phyloP scores from a whole-genome alignment of 1,140 invertebrate species.

The Ectropis grisescens region DNA sequence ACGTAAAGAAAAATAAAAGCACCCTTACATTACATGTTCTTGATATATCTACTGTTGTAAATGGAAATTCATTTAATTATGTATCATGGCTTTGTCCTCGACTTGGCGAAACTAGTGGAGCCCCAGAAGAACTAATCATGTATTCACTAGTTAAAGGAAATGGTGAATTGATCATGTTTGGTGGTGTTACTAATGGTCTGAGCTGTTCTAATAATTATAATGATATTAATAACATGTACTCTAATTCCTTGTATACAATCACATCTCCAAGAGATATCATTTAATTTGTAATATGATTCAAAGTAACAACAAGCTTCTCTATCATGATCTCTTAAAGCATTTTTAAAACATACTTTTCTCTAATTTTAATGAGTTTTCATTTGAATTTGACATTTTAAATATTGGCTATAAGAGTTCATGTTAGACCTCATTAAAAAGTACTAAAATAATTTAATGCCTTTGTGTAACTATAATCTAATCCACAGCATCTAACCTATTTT shows the following conservation, averaged over 20 bases:
- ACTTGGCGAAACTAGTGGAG: constrained; percentile 72
- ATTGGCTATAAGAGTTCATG: no score
- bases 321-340: no score
- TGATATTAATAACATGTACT: constrained; percentile 75
- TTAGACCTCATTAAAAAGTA: no score
- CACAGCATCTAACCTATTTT: no score
- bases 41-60: constrained; percentile 83
- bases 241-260: constrained; percentile 85
- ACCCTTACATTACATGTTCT: constrained; percentile 88
- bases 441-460: no score
- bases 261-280: constrained; percentile 81
- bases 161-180: constrained; percentile 95
- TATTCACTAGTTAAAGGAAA: constrained; percentile 91
- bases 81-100: constrained; percentile 85
- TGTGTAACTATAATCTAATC: no score
- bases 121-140: constrained; percentile 90
- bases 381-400: no score
- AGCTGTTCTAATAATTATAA: constrained; percentile 59
- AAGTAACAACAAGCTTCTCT: no score
- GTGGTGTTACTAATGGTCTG: constrained; percentile 87
- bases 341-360: no score
- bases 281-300: constrained; percentile 57
- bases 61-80: constrained; percentile 71
- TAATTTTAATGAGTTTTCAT: no score
- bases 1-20: constrained; percentile 70